These are phyloP conservation scores for Lipophrys pholis DNA, from an alignment of 2,113 vertebrate species.

Conservation along the genomic window DNA sequence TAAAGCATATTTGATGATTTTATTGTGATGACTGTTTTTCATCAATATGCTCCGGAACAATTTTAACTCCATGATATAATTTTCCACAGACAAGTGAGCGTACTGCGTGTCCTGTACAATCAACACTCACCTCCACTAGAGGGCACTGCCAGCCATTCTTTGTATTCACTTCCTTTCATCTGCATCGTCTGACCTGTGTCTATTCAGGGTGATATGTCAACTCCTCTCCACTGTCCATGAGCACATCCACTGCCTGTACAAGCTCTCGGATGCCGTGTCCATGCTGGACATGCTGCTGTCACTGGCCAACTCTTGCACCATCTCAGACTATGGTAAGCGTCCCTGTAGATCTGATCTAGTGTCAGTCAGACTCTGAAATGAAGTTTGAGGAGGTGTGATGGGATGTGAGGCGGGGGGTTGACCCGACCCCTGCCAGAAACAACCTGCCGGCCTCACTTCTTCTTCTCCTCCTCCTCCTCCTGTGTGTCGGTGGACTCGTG, in stretches of 20 bases:
- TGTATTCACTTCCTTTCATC: not conserved
- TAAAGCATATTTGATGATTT: too few species aligned
- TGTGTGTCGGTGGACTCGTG: constrained; percentile 5
- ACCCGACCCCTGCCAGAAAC: too few species aligned
- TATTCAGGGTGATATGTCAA: constrained; percentile 90
- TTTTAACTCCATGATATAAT: too few species aligned
- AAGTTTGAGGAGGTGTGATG: constrained; percentile 11
- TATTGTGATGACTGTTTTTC: too few species aligned
- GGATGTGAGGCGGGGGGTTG: constrained; percentile 41
- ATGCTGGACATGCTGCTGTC: constrained; percentile 98
- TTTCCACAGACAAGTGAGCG: too few species aligned
- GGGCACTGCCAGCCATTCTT: constrained; percentile 32
- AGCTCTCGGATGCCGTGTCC: constrained; percentile 94
- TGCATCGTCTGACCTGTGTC: constrained; percentile 31
- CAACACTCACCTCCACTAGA: constrained; percentile 59
- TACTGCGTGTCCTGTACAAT: too few species aligned
- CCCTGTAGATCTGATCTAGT: not conserved
- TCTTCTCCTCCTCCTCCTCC: constrained; percentile 7
- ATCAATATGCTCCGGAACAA: too few species aligned
- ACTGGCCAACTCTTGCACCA: constrained; percentile 91
- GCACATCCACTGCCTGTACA: constrained; percentile 94
- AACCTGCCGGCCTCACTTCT: constrained; percentile 42
- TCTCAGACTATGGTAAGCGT: constrained; percentile 93
- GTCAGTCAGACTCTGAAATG: constrained; percentile 29
- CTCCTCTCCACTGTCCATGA: constrained; percentile 90